These are phyloP conservation scores for Chelmon rostratus DNA, from an alignment of 2,797 vertebrate species.

Conservation along the genomic window DNA sequence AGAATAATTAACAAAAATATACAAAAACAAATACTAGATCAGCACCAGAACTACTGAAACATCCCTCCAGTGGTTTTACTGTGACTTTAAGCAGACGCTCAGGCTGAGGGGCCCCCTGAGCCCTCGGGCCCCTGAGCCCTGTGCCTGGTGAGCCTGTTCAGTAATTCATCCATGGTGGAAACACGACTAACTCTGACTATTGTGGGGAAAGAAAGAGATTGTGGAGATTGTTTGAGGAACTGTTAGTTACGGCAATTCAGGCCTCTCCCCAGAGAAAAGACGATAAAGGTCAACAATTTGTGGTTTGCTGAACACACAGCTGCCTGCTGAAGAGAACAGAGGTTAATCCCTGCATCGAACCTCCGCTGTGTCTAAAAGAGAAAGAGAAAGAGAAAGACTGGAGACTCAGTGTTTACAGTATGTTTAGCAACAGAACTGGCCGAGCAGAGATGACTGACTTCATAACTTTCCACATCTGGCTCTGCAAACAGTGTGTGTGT, in stretches of 20 bases:
- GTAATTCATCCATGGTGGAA: background rate
- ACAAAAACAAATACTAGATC: too few species aligned
- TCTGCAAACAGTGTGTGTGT: constrained; percentile 29
- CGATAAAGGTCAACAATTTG: constrained; percentile 1
- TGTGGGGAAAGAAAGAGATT: background rate
- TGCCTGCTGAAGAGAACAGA: background rate
- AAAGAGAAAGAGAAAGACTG: background rate
- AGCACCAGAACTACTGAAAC: too few species aligned
- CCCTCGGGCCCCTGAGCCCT: background rate
- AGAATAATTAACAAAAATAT: too few species aligned
- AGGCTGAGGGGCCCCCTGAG: background rate
- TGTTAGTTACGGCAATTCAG: constrained; percentile 10
- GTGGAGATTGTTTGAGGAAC: background rate
- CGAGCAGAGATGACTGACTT: constrained; percentile 40
- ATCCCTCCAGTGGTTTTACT: background rate
- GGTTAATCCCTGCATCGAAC: constrained; percentile 16
- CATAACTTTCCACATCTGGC: constrained; percentile 73
- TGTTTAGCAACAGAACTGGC: constrained; percentile 35
- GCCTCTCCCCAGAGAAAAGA: constrained; percentile 15
- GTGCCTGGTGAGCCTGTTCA: background rate
- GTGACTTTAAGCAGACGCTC: background rate
- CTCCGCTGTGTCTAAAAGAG: constrained; percentile 14
- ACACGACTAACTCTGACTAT: constrained; percentile 5
- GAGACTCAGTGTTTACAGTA: constrained; percentile 52
- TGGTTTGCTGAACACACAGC: constrained; percentile 4